These are phyloP conservation scores for Ataeniobius toweri DNA, from an alignment of 2,797 vertebrate genomes.

Conservation along the genomic window DNA sequence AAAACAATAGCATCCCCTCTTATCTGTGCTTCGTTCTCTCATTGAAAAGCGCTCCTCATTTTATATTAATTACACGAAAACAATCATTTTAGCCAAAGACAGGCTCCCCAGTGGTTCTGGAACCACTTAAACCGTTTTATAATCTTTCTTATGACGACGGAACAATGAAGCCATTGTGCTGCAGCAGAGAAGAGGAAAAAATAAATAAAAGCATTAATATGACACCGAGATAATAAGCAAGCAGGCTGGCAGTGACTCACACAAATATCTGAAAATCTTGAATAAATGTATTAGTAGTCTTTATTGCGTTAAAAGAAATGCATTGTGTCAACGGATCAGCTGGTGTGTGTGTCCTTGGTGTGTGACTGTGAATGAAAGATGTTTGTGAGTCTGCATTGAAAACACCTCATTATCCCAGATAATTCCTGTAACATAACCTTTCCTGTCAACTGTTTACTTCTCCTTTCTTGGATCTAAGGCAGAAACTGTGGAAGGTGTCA, in stretches of 20 bases:
- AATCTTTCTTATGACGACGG: slow-evolving; percentile 54
- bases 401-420: slow-evolving; percentile 5
- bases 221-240: slow-evolving; percentile 44
- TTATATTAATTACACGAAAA: slow-evolving; percentile 73
- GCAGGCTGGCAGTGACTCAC: slow-evolving; percentile 33
- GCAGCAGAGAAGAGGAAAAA: slow-evolving; percentile 16
- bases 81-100: slow-evolving; percentile 62
- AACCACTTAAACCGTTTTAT: slow-evolving; percentile 60
- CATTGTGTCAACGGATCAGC: slow-evolving; percentile 30
- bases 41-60: slow-evolving; percentile 62
- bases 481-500: not conserved
- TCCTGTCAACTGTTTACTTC: not conserved
- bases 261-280: slow-evolving; percentile 39
- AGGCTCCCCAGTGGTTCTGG: slow-evolving; percentile 36
- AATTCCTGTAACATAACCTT: slow-evolving; percentile 2
- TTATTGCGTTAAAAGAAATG: slow-evolving; percentile 36
- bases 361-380: slow-evolving; percentile 5
- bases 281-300: slow-evolving; percentile 23
- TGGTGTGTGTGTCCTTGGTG: not conserved
- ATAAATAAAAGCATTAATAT: slow-evolving; percentile 44
- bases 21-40: slow-evolving; percentile 58
- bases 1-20: slow-evolving; percentile 54
- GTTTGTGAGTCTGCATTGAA: not conserved
- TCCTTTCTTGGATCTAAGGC: not conserved
- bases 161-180: slow-evolving; percentile 66